Conservation (phyloP, 2,888 invertebrate species). For the Ochropleura plecta region DNA sequence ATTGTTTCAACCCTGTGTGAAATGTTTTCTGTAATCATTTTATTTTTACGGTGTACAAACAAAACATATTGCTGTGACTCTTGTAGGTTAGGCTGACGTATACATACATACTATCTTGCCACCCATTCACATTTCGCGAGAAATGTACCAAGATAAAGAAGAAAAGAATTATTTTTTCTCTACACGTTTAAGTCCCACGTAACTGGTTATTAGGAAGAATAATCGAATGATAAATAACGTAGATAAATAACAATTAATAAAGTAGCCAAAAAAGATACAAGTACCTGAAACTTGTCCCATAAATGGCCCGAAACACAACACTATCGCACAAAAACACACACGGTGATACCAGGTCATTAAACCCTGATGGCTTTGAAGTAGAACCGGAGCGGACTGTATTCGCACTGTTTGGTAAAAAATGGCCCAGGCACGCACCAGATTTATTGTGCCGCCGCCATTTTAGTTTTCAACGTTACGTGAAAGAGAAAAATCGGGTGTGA, state of each 20-base stretch:
- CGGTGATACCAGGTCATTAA: slow-evolving; percentile 62
- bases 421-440: slow-evolving; percentile 49
- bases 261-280: background rate
- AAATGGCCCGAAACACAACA: slow-evolving; percentile 8
- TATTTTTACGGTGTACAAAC: too few species aligned
- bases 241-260: background rate
- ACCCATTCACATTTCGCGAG: background rate
- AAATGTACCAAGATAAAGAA: too few species aligned
- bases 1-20: too few species aligned
- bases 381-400: slow-evolving; percentile 38
- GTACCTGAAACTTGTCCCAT: background rate
- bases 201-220: background rate
- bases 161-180: too few species aligned
- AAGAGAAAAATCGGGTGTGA: slow-evolving; percentile 31
- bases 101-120: background rate
- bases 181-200: background rate
- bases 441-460: slow-evolving; percentile 53
- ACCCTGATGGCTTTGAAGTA: slow-evolving; percentile 38
- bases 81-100: too few species aligned
- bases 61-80: too few species aligned
- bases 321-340: slow-evolving; percentile 24
- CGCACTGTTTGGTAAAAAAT: slow-evolving; percentile 55
- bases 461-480: slow-evolving; percentile 48
- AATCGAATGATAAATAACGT: background rate
- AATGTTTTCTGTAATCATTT: too few species aligned